Evolutionary conservation across 2,113 vertebrate genomes (phyloP).

Genomic region (Zootoca vivipara): DNA sequence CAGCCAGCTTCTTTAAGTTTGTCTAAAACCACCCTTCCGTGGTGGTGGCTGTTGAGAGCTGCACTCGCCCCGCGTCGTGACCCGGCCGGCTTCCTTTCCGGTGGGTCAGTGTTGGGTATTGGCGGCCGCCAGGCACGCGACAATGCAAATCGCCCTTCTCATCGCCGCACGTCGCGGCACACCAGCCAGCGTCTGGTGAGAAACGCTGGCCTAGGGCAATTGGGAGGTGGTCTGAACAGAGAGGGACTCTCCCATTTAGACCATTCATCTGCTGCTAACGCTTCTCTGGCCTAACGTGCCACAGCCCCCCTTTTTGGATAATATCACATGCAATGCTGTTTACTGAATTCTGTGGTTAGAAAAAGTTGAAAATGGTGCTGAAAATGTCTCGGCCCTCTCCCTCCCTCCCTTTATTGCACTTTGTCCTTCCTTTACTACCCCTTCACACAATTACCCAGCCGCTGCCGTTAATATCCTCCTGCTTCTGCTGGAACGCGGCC

Average conservation of each 20-base stretch:
- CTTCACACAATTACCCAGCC: slow-evolving; percentile 43
- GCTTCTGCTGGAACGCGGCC: slow-evolving; percentile 50
- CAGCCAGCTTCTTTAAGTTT: too few relatives aligned
- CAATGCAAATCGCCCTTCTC: too few relatives aligned
- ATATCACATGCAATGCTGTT: slow-evolving; percentile 32
- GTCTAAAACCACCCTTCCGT: too few relatives aligned
- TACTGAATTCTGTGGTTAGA: slow-evolving; percentile 32
- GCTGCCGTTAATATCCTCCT: slow-evolving; percentile 27
- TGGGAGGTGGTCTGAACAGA: background rate
- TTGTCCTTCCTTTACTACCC: slow-evolving; percentile 53
- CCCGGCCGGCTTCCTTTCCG: too few relatives aligned
- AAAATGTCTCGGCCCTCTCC: slow-evolving; percentile 9
- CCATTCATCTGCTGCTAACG: slow-evolving; percentile 31
- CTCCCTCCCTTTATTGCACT: slow-evolving; percentile 44
- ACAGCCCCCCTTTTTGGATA: slow-evolving; percentile 42
- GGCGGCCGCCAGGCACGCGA: too few relatives aligned
- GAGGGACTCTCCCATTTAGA: background rate
- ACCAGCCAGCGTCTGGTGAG: too few relatives aligned
- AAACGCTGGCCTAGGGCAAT: background rate
- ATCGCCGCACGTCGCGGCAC: too few relatives aligned
- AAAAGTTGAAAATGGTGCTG: slow-evolving; percentile 49
- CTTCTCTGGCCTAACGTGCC: slow-evolving; percentile 44
- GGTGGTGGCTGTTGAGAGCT: too few relatives aligned
- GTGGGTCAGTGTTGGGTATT: too few relatives aligned
- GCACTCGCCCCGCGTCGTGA: too few relatives aligned